Evolutionary conservation across 1,140 invertebrate genomes (phyloP), one percentile per base, ranked within the genome.

Genomic region (Musca vetustissima): DNA sequence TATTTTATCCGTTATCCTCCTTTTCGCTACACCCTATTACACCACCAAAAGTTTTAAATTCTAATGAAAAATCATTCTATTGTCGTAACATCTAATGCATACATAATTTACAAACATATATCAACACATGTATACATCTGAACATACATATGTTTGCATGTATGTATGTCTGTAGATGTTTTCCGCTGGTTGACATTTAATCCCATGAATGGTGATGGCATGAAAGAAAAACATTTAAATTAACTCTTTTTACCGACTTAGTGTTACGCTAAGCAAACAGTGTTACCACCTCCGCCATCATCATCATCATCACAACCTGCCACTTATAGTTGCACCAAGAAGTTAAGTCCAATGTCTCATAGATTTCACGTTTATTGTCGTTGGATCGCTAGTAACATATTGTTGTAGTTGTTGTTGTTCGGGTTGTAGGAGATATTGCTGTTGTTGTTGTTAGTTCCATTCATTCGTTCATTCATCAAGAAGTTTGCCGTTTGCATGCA

Each of bases 181-280:
- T 71, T 75, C 79, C 79, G 77, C 77, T 79, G 77, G 77, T 79
- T 78, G 76, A 78, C 76, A 78, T 76, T 72, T 68, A 69, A 65
- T 69, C 28, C 59, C 57, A 74, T 70, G 69, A 43, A 11, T 43
- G 36, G 2, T 7, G 70, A n/a, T 66, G 25, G 57, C 28, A 61
- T 24, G 21, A 61, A 32, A 36, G 57, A 61, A 61, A 61, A 61
- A 61, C 57, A 61, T 61, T 61, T 61, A 61, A 61, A 61, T 61
- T 61, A 61, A 61, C 57, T 61, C 57, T 43, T 61, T 52, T 52
- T 52, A 21, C 21, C 14, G 7, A 21, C 36, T 43, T 61, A 21
- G 57, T 61, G 57, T 61, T 61, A 61, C 57, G 36, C 57, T 43
- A 61, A 61, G 57, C 36, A 61, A 61, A 61, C 57, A 61, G 32